Base-by-base conservation (phyloP, 2,113 vertebrate genomes). In the Trichechus manatus region DNA sequence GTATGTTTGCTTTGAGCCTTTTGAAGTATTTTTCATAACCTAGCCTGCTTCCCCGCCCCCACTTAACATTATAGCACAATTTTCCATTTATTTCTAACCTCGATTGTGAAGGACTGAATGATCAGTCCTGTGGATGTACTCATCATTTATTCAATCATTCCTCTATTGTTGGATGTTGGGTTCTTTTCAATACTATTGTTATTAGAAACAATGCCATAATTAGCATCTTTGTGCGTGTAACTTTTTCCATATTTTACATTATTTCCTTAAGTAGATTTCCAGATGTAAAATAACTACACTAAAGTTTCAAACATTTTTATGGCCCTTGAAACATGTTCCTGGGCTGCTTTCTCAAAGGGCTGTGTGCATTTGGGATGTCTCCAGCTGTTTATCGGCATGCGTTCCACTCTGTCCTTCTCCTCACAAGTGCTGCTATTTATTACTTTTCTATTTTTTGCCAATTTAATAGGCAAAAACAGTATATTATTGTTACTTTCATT, bases 251-350 rank as follows among this genome's bases (percentile, higher is more conserved):
- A 61, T 95, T 96, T 97, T 77, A 85, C 80, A 92, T 53, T 82
- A 59, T 93, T 97, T 97, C 96, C 97, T 97, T 97, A 97, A 98
- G 95, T 97, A 90, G 80, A 94, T 97, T 96, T 97, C 96, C 97
- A 98, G 97, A 93, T 72, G 95, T 77, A 27, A 66, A 94, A 87
- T 53, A 87, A 72, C 33, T 91, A 33, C 87, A 72, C 36, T 80
- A 77, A 94, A 94, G 59, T 17, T 53, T 92, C 70, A 68, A 78
- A 56, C 63, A 47, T 87, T 87, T 95, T 66, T 77, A 39, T 66
- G 61, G 70, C 59, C 70, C 47, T 96, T 14, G 75, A 84, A 64
- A 77, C 61, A n/a, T 70, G 78, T 78, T 83, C 2, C 70, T 63
- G 72, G 10, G 39, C 36, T 82, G 19, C 53, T 85, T 86, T 83